These are phyloP conservation scores for Phodopus roborovskii DNA, from an alignment of 2,113 vertebrate species.

Conservation along the genomic window DNA sequence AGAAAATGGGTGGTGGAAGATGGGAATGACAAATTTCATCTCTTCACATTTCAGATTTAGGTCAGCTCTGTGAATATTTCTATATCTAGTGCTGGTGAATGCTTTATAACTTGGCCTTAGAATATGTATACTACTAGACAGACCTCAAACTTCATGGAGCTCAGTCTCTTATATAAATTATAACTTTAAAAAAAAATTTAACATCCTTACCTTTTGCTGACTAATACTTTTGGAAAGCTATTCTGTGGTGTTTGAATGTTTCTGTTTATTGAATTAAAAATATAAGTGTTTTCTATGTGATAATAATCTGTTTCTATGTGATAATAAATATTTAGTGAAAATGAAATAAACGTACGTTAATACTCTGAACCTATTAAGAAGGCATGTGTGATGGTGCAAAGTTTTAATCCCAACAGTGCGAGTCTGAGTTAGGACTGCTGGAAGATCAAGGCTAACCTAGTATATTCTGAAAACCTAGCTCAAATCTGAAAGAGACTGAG, in stretches of 20 bases:
- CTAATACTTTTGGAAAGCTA: background rate
- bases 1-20: background rate
- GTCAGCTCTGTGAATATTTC: background rate
- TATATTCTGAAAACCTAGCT: background rate
- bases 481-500: background rate
- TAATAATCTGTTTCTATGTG: background rate
- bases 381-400: background rate
- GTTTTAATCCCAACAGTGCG: background rate
- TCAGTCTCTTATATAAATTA: background rate
- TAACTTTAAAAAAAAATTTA: background rate
- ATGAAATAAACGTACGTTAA: background rate
- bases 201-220: background rate
- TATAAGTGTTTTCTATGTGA: background rate
- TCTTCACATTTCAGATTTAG: background rate
- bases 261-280: background rate
- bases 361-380: conserved; percentile 28
- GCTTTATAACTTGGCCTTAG: rapidly evolving
- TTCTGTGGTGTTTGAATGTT: background rate
- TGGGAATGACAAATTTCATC: background rate
- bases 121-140: background rate
- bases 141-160: background rate
- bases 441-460: background rate
- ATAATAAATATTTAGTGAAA: conserved; percentile 42
- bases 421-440: background rate
- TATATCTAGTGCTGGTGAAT: background rate